Conservation (phyloP, 2,113 vertebrate species). For the pig (Sus scrofa) region T2T-Sscrofa CM000819.6:63359501-63360000, state of each 20-base stretch:
- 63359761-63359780: not conserved
- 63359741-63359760: not conserved
- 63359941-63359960: not conserved
- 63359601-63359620: slow-evolving; percentile 13
- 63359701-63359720: not conserved
- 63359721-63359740: not conserved
- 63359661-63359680: not conserved
- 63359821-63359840: slow-evolving; percentile 44
- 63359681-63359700: not conserved
- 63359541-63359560: slow-evolving; percentile 61
- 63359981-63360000: not conserved
- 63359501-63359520: slow-evolving; percentile 35
- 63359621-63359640: not conserved
- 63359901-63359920: not conserved
- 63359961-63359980: not conserved
- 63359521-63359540: slow-evolving; percentile 51
- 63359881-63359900: not conserved
- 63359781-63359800: not conserved
- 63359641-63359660: not conserved
- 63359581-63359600: not conserved
- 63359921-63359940: slow-evolving; percentile 31
- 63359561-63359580: slow-evolving; percentile 42
- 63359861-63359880: slow-evolving; percentile 7
- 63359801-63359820: not conserved
- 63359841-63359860: not conserved